Conservation (phyloP, 92 coral and sea anemone genomes). For the Parazoanthus darwini region DNA sequence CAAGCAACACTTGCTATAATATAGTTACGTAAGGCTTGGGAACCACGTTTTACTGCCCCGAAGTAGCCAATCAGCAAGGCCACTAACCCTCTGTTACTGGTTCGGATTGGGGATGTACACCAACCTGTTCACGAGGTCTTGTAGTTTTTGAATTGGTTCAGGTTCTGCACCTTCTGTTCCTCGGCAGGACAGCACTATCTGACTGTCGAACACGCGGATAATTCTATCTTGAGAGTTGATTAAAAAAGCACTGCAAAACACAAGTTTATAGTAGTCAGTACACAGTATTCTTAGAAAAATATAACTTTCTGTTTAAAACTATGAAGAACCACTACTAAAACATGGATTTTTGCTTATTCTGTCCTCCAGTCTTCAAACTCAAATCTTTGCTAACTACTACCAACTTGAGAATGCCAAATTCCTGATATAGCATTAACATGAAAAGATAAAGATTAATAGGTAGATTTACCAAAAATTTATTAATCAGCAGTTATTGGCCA, state of each 20-base stretch:
- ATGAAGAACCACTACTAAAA: background rate
- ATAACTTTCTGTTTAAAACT: background rate
- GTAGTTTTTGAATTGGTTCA: conserved; percentile 98
- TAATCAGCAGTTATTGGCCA: background rate
- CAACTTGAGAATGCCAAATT: too few species aligned
- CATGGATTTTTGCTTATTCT: background rate
- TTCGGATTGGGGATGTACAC: background rate
- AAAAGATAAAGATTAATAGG: too few species aligned
- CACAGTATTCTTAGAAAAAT: too few species aligned
- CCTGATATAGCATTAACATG: too few species aligned
- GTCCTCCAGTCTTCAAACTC: too few species aligned
- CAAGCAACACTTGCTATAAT: too few species aligned
- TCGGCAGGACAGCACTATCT: conserved; percentile 91
- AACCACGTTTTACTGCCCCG: too few species aligned
- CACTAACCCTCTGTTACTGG: background rate
- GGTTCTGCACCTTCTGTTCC: conserved; percentile 97
- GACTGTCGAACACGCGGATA: conserved; percentile 97
- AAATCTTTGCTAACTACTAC: too few species aligned
- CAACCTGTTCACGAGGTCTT: conserved; percentile 98
- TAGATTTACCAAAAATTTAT: background rate
- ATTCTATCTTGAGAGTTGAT: conserved; percentile 98
- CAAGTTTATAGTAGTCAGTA: background rate
- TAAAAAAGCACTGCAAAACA: conserved; percentile 80
- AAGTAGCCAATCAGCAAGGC: too few species aligned
- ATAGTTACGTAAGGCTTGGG: too few species aligned